phyloP scores from a whole-genome alignment of 2,888 invertebrate species.

The Papilio protenor region DNA sequence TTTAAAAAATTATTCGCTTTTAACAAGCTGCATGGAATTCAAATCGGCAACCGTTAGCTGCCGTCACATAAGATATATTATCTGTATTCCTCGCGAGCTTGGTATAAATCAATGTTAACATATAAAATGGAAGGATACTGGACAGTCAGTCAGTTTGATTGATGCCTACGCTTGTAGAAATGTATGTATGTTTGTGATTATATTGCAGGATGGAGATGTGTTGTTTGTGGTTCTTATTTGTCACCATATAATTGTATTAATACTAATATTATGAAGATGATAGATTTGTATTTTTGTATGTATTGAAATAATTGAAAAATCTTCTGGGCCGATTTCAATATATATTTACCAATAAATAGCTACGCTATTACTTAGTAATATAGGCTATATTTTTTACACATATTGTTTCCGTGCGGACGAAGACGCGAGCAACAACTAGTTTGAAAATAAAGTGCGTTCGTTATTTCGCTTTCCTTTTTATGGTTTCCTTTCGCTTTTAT shows the following conservation, averaged over 20 bases:
- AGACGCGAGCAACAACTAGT: no score
- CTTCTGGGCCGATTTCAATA: no score
- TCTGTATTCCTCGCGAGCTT: constrained; percentile 10
- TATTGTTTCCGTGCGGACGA: no score
- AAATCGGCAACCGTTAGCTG: not conserved
- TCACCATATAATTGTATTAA: not conserved
- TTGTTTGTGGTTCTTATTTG: not conserved
- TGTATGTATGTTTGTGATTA: not conserved
- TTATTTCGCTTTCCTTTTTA: not conserved
- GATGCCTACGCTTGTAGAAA: not conserved
- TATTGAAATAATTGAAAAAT: no score
- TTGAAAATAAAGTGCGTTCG: not conserved
- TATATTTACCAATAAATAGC: no score
- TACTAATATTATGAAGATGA: no score
- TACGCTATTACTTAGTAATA: no score
- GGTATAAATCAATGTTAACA: constrained; percentile 25
- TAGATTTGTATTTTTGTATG: no score
- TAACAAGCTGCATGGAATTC: constrained; percentile 1
- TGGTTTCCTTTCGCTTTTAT: not conserved
- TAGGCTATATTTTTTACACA: no score
- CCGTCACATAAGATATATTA: constrained; percentile 16
- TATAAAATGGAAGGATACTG: constrained; percentile 19
- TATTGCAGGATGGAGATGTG: not conserved
- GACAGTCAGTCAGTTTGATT: constrained; percentile 15
- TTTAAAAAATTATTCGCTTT: not conserved